These are phyloP conservation scores for Sparidentex hasta DNA, from an alignment of 2,797 vertebrate genomes.

Conservation along the genomic window DNA sequence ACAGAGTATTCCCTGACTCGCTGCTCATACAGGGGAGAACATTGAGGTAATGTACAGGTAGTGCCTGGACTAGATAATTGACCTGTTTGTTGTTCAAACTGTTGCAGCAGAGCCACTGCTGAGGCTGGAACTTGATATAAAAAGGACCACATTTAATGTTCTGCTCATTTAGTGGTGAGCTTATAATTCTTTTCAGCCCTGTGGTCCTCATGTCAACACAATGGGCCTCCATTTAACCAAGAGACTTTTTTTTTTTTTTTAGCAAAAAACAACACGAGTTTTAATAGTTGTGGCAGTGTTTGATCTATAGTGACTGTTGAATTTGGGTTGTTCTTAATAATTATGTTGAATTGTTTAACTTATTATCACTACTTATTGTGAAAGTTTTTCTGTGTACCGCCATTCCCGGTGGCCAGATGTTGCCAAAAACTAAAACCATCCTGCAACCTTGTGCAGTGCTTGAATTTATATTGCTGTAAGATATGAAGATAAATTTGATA, in stretches of 20 bases:
- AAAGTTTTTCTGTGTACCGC: neutral
- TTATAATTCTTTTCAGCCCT: slow-evolving; percentile 58
- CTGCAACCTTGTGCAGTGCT: slow-evolving; percentile 2
- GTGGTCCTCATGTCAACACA: slow-evolving; percentile 49
- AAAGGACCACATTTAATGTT: slow-evolving; percentile 69
- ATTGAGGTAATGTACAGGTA: slow-evolving; percentile 56
- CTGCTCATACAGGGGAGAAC: slow-evolving; percentile 5
- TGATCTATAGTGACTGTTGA: slow-evolving; percentile 4
- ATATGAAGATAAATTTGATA: neutral
- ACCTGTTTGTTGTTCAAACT: slow-evolving; percentile 67
- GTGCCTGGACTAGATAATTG: slow-evolving; percentile 63
- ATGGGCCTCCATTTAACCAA: slow-evolving; percentile 39
- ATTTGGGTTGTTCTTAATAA: slow-evolving; percentile 21
- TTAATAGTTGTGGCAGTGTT: slow-evolving; percentile 17
- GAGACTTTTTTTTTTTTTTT: slow-evolving; percentile 12
- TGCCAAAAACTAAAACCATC: slow-evolving; percentile 21
- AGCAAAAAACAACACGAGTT: slow-evolving; percentile 16
- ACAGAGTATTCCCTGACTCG: neutral
- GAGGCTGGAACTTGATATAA: slow-evolving; percentile 62
- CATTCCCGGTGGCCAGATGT: slow-evolving; percentile 35
- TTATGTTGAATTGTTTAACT: slow-evolving; percentile 13
- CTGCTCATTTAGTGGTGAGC: slow-evolving; percentile 57
- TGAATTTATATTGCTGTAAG: neutral
- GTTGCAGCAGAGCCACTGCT: slow-evolving; percentile 51
- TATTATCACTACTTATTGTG: neutral